Evolutionary conservation across 2,888 invertebrate genomes (phyloP).

Genomic region (Tryphoninae sp.): DNA sequence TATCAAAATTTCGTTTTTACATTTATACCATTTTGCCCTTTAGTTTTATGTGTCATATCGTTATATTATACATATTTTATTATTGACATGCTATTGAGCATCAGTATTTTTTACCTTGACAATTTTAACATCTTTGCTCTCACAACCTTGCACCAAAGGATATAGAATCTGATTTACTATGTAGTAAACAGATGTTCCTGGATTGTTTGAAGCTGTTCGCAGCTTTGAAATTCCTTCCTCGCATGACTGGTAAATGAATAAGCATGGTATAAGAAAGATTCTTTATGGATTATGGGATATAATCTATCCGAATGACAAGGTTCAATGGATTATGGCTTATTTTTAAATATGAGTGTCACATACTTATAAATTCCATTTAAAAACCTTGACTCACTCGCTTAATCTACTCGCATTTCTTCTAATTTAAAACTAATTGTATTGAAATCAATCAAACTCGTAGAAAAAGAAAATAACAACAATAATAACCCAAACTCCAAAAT

Average conservation of each 20-base stretch:
- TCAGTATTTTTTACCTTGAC: conserved; percentile 87
- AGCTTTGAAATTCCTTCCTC: conserved; percentile 97
- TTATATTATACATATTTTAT: conserved; percentile 3
- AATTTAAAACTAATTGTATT: not conserved
- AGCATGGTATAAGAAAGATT: not conserved
- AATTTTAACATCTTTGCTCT: conserved; percentile 97
- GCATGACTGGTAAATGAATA: conserved; percentile 88
- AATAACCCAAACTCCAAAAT: not conserved
- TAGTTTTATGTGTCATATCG: too few species aligned
- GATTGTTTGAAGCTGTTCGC: conserved; percentile 87
- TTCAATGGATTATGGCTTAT: conserved; percentile 21
- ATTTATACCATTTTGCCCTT: too few species aligned
- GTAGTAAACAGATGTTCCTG: conserved; percentile 91
- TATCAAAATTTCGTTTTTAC: too few species aligned
- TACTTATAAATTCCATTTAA: conserved; percentile 14
- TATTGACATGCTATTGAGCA: not conserved
- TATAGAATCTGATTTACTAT: conserved; percentile 97
- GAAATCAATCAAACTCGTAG: not conserved
- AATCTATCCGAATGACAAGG: not conserved
- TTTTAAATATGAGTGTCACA: not conserved
- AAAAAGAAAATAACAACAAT: not conserved
- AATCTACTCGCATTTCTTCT: not conserved
- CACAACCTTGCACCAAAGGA: conserved; percentile 98
- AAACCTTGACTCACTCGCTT: conserved; percentile 20
- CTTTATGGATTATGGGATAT: not conserved